Base-by-base conservation (phyloP, 2,113 vertebrate genomes). In the Canis aureus region DNA sequence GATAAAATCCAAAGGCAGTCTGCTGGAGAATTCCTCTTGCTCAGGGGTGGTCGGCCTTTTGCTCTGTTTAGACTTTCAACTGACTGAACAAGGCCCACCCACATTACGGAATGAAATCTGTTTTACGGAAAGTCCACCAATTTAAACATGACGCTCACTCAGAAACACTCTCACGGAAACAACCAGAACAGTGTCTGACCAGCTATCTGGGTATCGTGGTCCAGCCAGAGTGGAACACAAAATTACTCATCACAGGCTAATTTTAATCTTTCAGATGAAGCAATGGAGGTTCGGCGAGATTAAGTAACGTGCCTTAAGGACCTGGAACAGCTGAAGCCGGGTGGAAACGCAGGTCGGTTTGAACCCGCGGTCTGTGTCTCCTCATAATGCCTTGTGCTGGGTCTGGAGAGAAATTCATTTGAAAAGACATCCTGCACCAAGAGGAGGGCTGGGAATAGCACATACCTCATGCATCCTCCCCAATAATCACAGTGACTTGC, bases 71-170 rank as follows among this genome's bases (percentile, higher is more conserved):
- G 29, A 29, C 15, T n/a, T 55, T 57, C 29, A 11, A 32, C 20
- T 27, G 60, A 51, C 11, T 15, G 29, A 49, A 43, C 8, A 32
- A 53, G 3, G 16, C 4, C 11, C 43, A 60, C 10, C 25, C 16
- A 19, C 1, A 32, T 15, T 8, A 27, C 32, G 5, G 23, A 53
- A 7, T 15, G 3, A 32, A 69, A 73, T 5, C 12, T 29, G 25
- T n/a, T 89, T 20, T 29, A 59, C 10, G 74, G 64, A 60, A 69
- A 95, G 29, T 49, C 43, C 32, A 84, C 4, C 53, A n/a, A 79
- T n/a, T 55, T 62, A 60, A 73, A 94, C 74, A 15, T 66, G 67
- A 64, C 7, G 88, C 17, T 85, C 83, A 55, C 92, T 64, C 29
- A n/a, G 74, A 81, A 86, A 62, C 9, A 38, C 38, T 32, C 20